These are phyloP conservation scores for Urosaurus nigricauda DNA, from an alignment of 2,797 vertebrate species.

Conservation along the genomic window DNA sequence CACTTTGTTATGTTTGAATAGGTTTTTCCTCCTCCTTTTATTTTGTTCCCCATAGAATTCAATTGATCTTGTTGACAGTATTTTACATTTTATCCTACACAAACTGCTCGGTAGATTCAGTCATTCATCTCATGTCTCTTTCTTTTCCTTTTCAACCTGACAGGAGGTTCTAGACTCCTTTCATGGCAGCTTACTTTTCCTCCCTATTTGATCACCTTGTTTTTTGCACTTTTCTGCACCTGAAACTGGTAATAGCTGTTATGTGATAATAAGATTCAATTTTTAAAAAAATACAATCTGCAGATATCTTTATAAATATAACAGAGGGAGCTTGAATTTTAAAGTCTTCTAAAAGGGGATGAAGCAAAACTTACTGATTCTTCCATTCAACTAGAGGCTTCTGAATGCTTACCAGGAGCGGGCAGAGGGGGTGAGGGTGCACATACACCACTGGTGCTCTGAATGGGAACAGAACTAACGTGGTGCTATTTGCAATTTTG, in stretches of 20 bases:
- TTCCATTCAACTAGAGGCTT: neutral
- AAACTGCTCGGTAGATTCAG: slow-evolving; percentile 37
- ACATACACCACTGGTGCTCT: no score
- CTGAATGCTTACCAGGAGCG: neutral
- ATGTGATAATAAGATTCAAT: neutral
- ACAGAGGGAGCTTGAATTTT: neutral
- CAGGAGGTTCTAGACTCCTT: neutral
- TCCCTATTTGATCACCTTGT: neutral
- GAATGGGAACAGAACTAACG: no score
- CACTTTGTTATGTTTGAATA: slow-evolving; percentile 29
- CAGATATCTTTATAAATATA: neutral
- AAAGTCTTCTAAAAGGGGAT: neutral
- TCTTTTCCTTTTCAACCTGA: slow-evolving; percentile 27
- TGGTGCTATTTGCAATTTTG: no score
- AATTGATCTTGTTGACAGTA: slow-evolving; percentile 49
- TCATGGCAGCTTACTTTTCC: slow-evolving; percentile 1
- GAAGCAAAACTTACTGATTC: neutral
- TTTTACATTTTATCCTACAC: slow-evolving; percentile 35
- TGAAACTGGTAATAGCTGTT: slow-evolving; percentile 3
- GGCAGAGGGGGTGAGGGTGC: no score
- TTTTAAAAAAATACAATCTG: neutral
- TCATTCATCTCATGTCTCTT: slow-evolving; percentile 27
- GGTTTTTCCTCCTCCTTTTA: slow-evolving; percentile 3
- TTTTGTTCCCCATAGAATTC: slow-evolving; percentile 22
- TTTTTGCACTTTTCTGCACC: slow-evolving; percentile 8